Evolutionary conservation across 2,113 vertebrate species (phyloP).

Genomic region (Siniperca knerii): DNA sequence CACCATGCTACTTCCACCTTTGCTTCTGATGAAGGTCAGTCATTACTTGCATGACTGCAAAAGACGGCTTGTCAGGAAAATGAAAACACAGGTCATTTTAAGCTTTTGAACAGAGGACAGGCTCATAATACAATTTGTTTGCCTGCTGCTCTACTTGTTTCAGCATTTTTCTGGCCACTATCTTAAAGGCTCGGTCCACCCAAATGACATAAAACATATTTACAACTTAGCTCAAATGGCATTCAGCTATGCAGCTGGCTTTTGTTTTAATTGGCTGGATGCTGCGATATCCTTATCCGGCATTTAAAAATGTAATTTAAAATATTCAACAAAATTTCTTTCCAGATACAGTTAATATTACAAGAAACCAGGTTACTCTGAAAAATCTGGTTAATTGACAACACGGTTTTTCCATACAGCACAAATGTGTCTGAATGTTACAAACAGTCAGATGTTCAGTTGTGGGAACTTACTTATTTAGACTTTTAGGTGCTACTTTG

Average conservation of each 20-base stretch:
- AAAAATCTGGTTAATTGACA: not conserved
- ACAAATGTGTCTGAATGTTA: not conserved
- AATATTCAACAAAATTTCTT: not conserved
- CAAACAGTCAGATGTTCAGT: not conserved
- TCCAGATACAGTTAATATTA: not conserved
- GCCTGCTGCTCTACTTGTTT: not conserved
- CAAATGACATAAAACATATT: not conserved
- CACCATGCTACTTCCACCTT: not conserved
- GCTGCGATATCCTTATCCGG: not conserved
- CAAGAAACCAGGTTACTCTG: not conserved
- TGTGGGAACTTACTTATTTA: not conserved
- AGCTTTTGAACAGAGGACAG: not conserved
- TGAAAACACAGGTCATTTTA: too few relatives aligned
- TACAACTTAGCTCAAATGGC: not conserved
- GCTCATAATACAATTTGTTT: not conserved
- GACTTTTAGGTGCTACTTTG: not conserved
- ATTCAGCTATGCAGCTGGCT: not conserved
- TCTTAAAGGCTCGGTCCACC: not conserved
- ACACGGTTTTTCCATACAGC: not conserved
- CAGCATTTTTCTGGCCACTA: not conserved
- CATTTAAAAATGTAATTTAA: not conserved
- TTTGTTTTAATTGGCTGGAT: not conserved
- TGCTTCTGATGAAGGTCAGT: not conserved
- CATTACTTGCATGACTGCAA: not conserved
- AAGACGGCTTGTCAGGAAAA: not conserved